phyloP scores from a whole-genome alignment of 2,888 invertebrate species.

The Eupithecia exiguata region DNA sequence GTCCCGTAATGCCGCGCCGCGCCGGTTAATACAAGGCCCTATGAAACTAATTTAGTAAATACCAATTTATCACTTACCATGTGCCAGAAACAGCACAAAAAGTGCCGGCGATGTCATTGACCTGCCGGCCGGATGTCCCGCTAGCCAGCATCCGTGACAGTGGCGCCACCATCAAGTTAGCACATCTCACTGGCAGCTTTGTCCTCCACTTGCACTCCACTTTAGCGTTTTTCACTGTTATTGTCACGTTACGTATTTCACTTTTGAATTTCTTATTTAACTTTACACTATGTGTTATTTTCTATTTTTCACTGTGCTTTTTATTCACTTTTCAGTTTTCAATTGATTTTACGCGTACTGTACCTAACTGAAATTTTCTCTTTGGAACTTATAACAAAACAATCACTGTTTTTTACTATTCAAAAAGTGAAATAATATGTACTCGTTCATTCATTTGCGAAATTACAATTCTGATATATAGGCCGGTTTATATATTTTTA shows the following conservation, averaged over 20 bases:
- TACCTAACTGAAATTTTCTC: neutral
- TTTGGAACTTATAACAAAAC: neutral
- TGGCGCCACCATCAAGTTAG: conserved; percentile 50
- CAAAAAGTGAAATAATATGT: neutral
- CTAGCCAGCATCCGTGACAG: conserved; percentile 70
- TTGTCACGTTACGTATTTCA: too few species aligned
- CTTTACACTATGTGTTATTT: neutral
- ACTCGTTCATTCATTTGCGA: neutral
- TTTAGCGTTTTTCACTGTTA: conserved; percentile 14
- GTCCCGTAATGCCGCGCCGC: too few species aligned
- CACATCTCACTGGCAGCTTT: conserved; percentile 45
- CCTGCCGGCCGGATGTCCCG: conserved; percentile 74
- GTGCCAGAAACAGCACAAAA: conserved; percentile 69
- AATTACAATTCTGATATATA: neutral
- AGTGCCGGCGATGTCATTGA: conserved; percentile 79
- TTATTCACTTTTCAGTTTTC: neutral
- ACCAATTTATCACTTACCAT: conserved; percentile 62
- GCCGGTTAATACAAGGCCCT: too few species aligned
- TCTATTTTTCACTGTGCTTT: neutral
- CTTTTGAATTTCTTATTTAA: neutral
- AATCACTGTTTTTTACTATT: neutral
- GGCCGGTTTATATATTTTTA: neutral
- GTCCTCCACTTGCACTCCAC: conserved; percentile 18
- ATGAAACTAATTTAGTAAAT: neutral
- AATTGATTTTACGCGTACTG: neutral